Conservation (phyloP, 2,113 vertebrate genomes). For the Rhombomys opimus region DNA sequence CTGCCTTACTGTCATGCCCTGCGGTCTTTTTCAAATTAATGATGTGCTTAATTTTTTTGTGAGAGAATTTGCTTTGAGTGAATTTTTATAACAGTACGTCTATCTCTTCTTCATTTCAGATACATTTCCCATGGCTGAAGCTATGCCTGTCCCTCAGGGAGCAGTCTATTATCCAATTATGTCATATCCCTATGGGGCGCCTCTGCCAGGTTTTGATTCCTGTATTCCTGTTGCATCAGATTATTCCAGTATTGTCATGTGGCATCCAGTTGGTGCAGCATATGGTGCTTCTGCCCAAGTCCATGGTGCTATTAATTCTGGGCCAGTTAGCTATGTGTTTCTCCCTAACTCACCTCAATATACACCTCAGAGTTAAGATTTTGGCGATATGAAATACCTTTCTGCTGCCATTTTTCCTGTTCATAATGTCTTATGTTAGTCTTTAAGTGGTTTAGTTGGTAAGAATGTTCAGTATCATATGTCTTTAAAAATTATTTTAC, state of each 20-base stretch:
- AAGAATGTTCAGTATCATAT: slow-evolving; percentile 62
- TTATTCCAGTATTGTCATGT: slow-evolving; percentile 84
- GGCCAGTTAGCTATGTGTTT: slow-evolving; percentile 86
- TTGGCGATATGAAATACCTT: slow-evolving; percentile 32
- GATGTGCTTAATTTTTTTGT: slow-evolving; percentile 38
- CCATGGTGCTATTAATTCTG: slow-evolving; percentile 85
- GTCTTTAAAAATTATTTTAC: slow-evolving; percentile 66
- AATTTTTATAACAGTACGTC: slow-evolving; percentile 1
- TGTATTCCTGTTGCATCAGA: slow-evolving; percentile 88
- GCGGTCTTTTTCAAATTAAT: slow-evolving; percentile 11
- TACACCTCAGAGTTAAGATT: slow-evolving; percentile 87
- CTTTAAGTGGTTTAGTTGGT: slow-evolving; percentile 52
- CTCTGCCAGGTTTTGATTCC: slow-evolving; percentile 90
- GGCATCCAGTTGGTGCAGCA: slow-evolving; percentile 87
- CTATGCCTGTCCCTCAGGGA: slow-evolving; percentile 83
- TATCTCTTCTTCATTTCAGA: slow-evolving; percentile 84
- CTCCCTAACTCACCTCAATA: slow-evolving; percentile 89
- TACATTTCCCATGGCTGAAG: slow-evolving; percentile 86
- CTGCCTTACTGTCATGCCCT: background rate
- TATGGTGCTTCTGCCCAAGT: slow-evolving; percentile 80
- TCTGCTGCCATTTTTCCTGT: slow-evolving; percentile 68
- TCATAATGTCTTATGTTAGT: slow-evolving; percentile 59
- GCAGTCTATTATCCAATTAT: slow-evolving; percentile 89
- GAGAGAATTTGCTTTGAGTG: slow-evolving; percentile 38
- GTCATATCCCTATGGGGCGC: slow-evolving; percentile 87